Evolutionary conservation across 2,888 invertebrate species (phyloP), one percentile per base, ranked within the genome.

Genomic region (Sabatieria punctata): DNA sequence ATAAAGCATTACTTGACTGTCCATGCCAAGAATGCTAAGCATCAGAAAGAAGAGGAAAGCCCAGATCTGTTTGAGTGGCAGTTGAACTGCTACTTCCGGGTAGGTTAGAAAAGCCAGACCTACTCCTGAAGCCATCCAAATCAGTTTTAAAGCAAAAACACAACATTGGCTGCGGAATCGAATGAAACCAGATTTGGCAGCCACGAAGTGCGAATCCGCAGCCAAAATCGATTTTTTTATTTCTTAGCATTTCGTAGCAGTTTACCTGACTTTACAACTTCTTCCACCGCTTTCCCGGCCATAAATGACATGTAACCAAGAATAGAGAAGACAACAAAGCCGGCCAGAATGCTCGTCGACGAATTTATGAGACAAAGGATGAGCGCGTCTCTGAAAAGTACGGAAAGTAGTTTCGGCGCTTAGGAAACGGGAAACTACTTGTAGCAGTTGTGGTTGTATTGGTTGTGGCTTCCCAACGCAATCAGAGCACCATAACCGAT

Each of bases 101-200:
- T 66, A 67, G 1, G 60, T 65, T 18, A 67, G 48, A 52, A 67
- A 66, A 1, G 67, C 65, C 40, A 66, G 50, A 15, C 66, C 66
- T 22, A 66, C 65, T 2, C 62, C 57, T 51, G 45, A 25, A 46
- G 26, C 40, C 15, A 8, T n/a, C n/a, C n/a, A n/a, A n/a, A n/a
- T n/a, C n/a, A n/a, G n/a, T n/a, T n/a, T n/a, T n/a, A n/a, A n/a
- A n/a, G n/a, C n/a, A n/a, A n/a, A n/a, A n/a, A n/a, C n/a, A n/a
- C n/a, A n/a, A n/a, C n/a, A n/a, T n/a, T n/a, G n/a, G n/a, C n/a
- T n/a, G n/a, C n/a, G n/a, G n/a, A n/a, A n/a, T n/a, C n/a, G n/a
- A n/a, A n/a, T n/a, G n/a, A n/a, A n/a, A n/a, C n/a, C n/a, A n/a
- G n/a, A n/a, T n/a, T n/a, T n/a, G n/a, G n/a, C n/a, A n/a, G n/a